Percentiles rank a stretch among this genome's conserved stretches.
These are phyloP conservation scores for Drosophila bifasciata DNA, from an alignment of 1,140 invertebrate species.

Conservation along the genomic window DNA sequence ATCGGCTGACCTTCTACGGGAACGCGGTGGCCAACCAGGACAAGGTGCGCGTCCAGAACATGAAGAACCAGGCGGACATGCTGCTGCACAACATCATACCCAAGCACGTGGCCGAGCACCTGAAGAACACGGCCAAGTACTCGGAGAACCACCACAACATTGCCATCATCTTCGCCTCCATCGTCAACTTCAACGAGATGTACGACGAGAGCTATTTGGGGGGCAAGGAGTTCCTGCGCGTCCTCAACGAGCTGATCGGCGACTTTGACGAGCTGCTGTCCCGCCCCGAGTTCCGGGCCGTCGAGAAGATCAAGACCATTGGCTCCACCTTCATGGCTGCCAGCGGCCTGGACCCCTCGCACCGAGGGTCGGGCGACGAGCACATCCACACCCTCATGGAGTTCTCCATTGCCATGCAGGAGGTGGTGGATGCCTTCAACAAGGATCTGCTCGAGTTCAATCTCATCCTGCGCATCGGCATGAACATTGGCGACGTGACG, in stretches of 20 bases:
- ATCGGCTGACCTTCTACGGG: slow-evolving; percentile 96
- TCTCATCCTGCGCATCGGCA: slow-evolving; percentile 94
- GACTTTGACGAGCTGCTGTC: slow-evolving; percentile 97
- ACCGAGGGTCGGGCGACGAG: slow-evolving; percentile 88
- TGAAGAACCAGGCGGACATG: slow-evolving; percentile 98
- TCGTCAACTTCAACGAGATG: slow-evolving; percentile 98
- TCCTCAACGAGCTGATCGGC: slow-evolving; percentile 96
- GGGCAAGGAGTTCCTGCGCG: slow-evolving; percentile 95
- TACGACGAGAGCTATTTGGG: slow-evolving; percentile 97
- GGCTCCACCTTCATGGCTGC: slow-evolving; percentile 99
- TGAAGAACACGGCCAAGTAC: slow-evolving; percentile 97
- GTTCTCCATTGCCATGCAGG: slow-evolving; percentile 94
- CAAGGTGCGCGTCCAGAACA: slow-evolving; percentile 91
- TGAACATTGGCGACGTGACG: slow-evolving; percentile 95
- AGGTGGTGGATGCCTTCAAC: slow-evolving; percentile 94
- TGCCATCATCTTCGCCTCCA: slow-evolving; percentile 97
- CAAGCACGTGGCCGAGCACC: slow-evolving; percentile 95
- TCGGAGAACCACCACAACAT: slow-evolving; percentile 97
- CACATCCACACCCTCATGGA: slow-evolving; percentile 95
- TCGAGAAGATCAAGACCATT: slow-evolving; percentile 99
- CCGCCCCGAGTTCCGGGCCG: slow-evolving; percentile 91
- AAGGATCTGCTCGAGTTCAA: slow-evolving; percentile 94
- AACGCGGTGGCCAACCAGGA: slow-evolving; percentile 94
- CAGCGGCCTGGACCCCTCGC: slow-evolving; percentile 93
- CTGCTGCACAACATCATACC: slow-evolving; percentile 98